These are phyloP conservation scores for Brachionus manjavacas DNA, from an alignment of 1,140 invertebrate species.

Conservation along the genomic window DNA sequence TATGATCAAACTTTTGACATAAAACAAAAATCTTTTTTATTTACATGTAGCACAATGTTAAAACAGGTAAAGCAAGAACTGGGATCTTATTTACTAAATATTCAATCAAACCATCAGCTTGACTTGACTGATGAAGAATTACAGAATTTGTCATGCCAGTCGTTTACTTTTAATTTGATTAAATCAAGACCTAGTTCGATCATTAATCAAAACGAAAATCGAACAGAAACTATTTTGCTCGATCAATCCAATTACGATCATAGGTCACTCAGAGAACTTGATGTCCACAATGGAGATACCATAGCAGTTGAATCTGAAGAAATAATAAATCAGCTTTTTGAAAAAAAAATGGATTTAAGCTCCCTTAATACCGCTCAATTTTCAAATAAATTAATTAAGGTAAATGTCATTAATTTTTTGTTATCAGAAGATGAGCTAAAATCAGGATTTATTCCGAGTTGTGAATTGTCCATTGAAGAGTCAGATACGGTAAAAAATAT, in stretches of 20 bases:
- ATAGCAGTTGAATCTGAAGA: slow-evolving; percentile 4
- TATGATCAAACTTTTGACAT: background rate
- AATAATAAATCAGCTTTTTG: background rate
- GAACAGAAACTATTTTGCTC: background rate
- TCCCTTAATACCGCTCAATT: background rate
- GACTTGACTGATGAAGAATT: slow-evolving; percentile 3
- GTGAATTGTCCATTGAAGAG: slow-evolving; percentile 3
- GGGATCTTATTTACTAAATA: background rate
- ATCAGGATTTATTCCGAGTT: background rate
- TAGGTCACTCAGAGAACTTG: background rate
- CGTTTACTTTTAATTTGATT: background rate
- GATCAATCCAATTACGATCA: background rate
- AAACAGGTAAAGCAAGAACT: background rate
- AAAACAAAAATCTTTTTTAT: background rate
- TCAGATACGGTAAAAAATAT: slow-evolving; percentile 20
- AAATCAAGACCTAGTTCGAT: background rate
- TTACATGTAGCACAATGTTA: background rate
- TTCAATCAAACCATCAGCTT: slow-evolving; percentile 13
- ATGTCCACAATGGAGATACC: background rate
- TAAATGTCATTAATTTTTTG: slow-evolving; percentile 14
- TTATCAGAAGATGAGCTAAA: background rate
- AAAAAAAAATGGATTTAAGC: background rate
- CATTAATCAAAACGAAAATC: background rate
- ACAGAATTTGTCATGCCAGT: background rate
- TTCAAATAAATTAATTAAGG: background rate